A percentile compares a stretch with the other conserved stretches of the same genome.
These are phyloP conservation scores for Ifrita kowaldi DNA, from an alignment of 2,113 vertebrate species.

Conservation along the genomic window DNA sequence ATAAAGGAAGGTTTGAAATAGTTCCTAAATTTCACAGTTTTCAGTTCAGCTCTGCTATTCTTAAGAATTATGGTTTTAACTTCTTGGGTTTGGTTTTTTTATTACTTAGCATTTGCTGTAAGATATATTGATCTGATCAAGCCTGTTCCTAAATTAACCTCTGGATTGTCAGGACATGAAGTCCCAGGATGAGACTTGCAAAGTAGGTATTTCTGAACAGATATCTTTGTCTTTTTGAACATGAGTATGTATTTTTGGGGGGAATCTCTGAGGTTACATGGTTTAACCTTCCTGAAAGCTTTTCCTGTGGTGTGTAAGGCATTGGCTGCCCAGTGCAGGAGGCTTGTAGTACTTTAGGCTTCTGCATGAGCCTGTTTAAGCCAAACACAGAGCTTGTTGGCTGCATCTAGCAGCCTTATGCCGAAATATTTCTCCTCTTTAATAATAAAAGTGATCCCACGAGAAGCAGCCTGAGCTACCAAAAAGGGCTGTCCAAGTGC, in stretches of 20 bases:
- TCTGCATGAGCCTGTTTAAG: neutral
- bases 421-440: neutral
- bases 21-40: neutral
- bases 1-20: neutral
- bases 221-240: neutral
- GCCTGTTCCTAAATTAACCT: neutral
- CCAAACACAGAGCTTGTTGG: neutral
- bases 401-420: neutral
- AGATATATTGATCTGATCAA: neutral
- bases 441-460: neutral
- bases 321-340: neutral
- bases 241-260: neutral
- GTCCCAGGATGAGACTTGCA: neutral
- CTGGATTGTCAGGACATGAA: neutral
- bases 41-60: neutral
- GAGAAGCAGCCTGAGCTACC: neutral
- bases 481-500: neutral
- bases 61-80: neutral
- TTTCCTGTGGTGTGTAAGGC: neutral
- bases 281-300: neutral
- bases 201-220: neutral
- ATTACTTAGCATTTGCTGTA: neutral
- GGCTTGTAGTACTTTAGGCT: neutral
- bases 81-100: rapidly evolving
- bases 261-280: neutral